These are phyloP conservation scores for Cichlasoma orientale DNA, from an alignment of 2,797 vertebrate genomes.

Conservation along the genomic window DNA sequence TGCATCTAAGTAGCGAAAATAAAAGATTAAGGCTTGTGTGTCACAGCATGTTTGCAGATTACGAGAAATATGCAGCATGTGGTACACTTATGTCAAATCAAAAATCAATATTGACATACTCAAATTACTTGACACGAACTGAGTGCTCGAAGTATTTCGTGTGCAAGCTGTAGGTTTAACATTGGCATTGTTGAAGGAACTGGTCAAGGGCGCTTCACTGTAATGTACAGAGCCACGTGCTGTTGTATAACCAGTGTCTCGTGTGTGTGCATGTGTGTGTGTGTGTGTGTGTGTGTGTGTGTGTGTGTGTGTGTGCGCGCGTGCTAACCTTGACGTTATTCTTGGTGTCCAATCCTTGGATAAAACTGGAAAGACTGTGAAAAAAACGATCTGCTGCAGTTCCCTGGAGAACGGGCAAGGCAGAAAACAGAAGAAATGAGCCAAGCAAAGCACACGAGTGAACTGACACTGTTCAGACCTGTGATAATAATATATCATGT, in stretches of 20 bases:
- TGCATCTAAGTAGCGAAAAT: not conserved
- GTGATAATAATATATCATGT: not conserved
- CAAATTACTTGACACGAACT: not conserved
- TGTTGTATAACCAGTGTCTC: not conserved
- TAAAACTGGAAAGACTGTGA: slow-evolving; percentile 87
- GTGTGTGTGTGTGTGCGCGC: not conserved
- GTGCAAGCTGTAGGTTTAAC: not conserved
- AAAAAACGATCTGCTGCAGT: slow-evolving; percentile 93
- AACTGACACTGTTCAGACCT: slow-evolving; percentile 7
- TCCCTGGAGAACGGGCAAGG: slow-evolving; percentile 76
- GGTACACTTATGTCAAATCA: not conserved
- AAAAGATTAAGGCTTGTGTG: not conserved
- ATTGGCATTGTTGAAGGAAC: not conserved
- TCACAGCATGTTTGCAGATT: no score
- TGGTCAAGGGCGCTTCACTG: not conserved
- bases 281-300: not conserved
- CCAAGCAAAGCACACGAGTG: not conserved
- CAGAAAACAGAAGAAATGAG: not conserved
- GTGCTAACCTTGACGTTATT: slow-evolving; percentile 92
- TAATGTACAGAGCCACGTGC: not conserved
- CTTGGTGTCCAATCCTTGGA: slow-evolving; percentile 91
- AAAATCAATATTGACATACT: not conserved
- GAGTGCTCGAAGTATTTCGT: not conserved
- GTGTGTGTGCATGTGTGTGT: not conserved
- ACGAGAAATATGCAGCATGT: not conserved